Percentiles rank a stretch among this genome's conserved stretches.
Evolutionary conservation across 2,888 invertebrate species (phyloP).

Genomic region (Microctonus brassicae): DNA sequence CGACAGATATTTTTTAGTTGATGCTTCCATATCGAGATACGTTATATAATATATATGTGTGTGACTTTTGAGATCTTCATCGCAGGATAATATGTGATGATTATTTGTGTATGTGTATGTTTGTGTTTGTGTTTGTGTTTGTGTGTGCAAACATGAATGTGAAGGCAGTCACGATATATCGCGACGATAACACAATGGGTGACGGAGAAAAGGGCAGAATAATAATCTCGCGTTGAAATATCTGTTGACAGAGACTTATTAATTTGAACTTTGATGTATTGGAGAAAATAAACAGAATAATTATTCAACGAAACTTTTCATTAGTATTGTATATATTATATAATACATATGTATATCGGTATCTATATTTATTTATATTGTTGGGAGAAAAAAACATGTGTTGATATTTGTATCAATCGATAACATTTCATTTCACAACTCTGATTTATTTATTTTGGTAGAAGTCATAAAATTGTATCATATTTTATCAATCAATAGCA

Average conservation of each 20-base stretch:
- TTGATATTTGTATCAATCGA: no score
- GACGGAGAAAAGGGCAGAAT: conserved; percentile 17
- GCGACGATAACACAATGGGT: conserved; percentile 29
- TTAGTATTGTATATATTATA: no score
- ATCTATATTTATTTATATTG: no score
- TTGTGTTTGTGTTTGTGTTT: neutral
- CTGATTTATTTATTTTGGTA: no score
- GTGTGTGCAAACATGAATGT: conserved; percentile 28
- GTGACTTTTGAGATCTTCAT: conserved; percentile 45
- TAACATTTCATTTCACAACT: no score
- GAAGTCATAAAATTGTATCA: no score
- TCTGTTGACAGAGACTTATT: conserved; percentile 25
- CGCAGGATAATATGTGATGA: conserved; percentile 8
- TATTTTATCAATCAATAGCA: no score
- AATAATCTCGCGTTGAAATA: conserved; percentile 26
- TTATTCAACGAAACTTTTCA: neutral
- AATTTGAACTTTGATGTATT: conserved; percentile 13
- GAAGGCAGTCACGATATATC: conserved; percentile 16
- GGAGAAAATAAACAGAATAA: conserved; percentile 23
- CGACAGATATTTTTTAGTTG: conserved; percentile 44
- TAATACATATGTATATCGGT: no score
- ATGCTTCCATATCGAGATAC: conserved; percentile 16
- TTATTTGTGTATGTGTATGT: neutral
- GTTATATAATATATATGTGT: conserved; percentile 31
- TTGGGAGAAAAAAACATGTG: no score